phyloP scores from a whole-genome alignment of 2,113 vertebrate genomes.

The Pelvicachromis taeniatus region DNA sequence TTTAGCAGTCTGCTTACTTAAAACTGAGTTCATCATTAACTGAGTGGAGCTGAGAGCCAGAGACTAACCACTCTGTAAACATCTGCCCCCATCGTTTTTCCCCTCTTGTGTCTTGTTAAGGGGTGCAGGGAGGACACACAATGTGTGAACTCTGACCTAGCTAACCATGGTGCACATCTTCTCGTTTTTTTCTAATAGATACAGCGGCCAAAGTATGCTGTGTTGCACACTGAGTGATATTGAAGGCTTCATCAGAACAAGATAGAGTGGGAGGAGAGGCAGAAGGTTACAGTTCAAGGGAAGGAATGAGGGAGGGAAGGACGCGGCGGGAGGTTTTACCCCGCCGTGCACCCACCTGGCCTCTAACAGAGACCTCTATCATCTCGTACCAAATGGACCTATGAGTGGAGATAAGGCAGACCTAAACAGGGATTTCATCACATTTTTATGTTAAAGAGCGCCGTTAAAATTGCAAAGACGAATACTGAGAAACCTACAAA shows the following conservation, averaged over 20 bases:
- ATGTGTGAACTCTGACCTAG: conserved; percentile 33
- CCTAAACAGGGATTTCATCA: background rate
- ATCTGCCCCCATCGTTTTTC: conserved; percentile 31
- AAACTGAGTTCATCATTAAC: conserved; percentile 56
- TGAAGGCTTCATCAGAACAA: conserved; percentile 13
- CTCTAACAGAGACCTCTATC: conserved; percentile 15
- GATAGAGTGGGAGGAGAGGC: conserved; percentile 20
- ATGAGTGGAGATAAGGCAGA: conserved; percentile 9
- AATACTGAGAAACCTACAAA: background rate
- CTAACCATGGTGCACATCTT: background rate
- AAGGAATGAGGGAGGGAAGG: conserved; percentile 59
- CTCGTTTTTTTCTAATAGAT: background rate
- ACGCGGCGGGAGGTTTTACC: background rate
- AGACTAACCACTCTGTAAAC: conserved; percentile 61
- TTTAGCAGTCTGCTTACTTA: background rate
- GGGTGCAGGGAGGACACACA: background rate
- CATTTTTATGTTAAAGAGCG: background rate
- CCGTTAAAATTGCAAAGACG: background rate
- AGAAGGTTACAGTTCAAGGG: conserved; percentile 57
- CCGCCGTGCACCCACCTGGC: conserved; percentile 23
- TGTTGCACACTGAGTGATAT: background rate
- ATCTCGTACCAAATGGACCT: background rate
- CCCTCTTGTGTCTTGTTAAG: conserved; percentile 3
- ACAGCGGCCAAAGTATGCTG: background rate
- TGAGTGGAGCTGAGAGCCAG: background rate